Evolutionary conservation across 2,888 invertebrate species (phyloP).

Genomic region (Sinelater perroti): DNA sequence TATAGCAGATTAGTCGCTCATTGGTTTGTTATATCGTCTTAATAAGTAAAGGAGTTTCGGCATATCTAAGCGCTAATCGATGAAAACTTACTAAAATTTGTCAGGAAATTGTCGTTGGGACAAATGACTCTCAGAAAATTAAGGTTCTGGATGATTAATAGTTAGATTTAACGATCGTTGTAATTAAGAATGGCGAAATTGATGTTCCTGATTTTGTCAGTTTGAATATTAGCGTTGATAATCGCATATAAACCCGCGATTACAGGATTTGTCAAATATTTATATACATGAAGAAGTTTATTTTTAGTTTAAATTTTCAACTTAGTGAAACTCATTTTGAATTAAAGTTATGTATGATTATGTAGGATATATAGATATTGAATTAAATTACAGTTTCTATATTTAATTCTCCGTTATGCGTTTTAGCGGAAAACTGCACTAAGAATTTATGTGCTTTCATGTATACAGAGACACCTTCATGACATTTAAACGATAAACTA

Average conservation of each 20-base stretch:
- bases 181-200: slow-evolving; percentile 34
- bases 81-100: slow-evolving; percentile 29
- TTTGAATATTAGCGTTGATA: slow-evolving; percentile 29
- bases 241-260: slow-evolving; percentile 30
- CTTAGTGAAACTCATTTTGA: no score
- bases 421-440: no score
- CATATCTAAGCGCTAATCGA: slow-evolving; percentile 11
- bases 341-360: no score
- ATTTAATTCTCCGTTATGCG: no score
- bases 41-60: background rate
- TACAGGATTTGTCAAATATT: slow-evolving; percentile 16
- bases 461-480: no score
- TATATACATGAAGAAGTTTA: slow-evolving; percentile 3
- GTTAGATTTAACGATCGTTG: slow-evolving; percentile 30
- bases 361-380: no score
- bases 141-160: slow-evolving; percentile 32
- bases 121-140: slow-evolving; percentile 32
- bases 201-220: slow-evolving; percentile 30
- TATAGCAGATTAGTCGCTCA: no score
- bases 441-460: no score
- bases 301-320: no score
- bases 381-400: no score
- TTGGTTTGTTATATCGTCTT: no score
- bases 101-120: slow-evolving; percentile 27
- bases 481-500: no score